Evolutionary conservation across 1,140 invertebrate species (phyloP), one percentile per base, ranked within the genome.

Genomic region (Drosophila pseudoananassae): DNA sequence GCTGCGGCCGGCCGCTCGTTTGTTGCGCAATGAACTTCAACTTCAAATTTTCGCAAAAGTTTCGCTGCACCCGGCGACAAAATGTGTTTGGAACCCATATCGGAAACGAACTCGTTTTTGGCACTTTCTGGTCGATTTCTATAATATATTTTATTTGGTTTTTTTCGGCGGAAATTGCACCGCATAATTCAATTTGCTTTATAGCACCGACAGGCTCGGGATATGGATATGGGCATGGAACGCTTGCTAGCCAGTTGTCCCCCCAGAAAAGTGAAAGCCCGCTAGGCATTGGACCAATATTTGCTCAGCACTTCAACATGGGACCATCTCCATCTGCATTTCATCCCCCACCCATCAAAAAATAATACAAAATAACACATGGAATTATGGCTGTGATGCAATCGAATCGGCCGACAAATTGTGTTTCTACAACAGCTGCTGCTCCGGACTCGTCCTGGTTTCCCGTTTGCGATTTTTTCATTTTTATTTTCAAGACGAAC

Each of bases 1-100:
- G 56, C 65, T 36, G 47, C 20, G 5, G 40, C 46, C 20, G 51
- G 31, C 45, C 50, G 59, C 46, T 69, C 54, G 66, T 76, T 72
- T 50, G 78, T 80, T 80, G 78, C 78, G 78, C 78, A 80, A 80
- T 80, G 78, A 81, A 80, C 78, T 80, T 80, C 78, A 80, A 68
- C 47, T 66, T 68, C 64, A 68, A 68, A 80, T 29, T 52, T 36
- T 25, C 36, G 52, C 64, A 50, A 47, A 20, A 46, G 66, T 46
- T 56, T 38, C 54, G 52, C 36, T 46, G 14, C 36, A 38, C 27
- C 43, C 25, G 55, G 58, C 70, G 74, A 78, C 74, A 71, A 85
- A 72, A 63, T 49, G 47, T 66, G 55, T 81, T 53, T 36, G 57
- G 55, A 75, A 58, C 45, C 33, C 43, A 68, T 75, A 82, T 88